Base-by-base conservation (phyloP, 2,888 invertebrate genomes). In the Lasioglossum calceatum region DNA sequence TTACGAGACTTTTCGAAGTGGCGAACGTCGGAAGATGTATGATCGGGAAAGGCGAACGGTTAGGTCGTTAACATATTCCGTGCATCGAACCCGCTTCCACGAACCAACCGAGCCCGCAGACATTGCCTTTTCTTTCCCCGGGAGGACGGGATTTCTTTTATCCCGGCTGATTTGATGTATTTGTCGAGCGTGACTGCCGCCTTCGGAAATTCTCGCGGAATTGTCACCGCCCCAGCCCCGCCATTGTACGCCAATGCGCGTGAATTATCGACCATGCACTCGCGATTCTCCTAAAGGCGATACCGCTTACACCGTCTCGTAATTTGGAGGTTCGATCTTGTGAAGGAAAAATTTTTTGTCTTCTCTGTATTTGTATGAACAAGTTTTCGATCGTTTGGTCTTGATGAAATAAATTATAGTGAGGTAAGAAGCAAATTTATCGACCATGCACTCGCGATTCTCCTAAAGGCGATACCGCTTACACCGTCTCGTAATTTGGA, bases 1-100 rank as follows among this genome's bases (percentile, higher is more conserved):
- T 82, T 82, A 82, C 58, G 70, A 32, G 64, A 23, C 32, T 73
- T 67, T 64, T 67, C 50, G 44, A 82, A 77, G 61, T 16, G 76
- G 39, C 61, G 58, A 50, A 70, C 39, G 54, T 10, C 67, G 58
- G 71, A 50, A 77, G 71, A 71, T 32, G 54, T 82, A 70, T 23
- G 73, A 39, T 4, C 58, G 12, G 39, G 19, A 32, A 27, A 74
- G 79, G n/a, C 32, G 36, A 44, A 36, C 64, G 10, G 14, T 27
- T 64, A 36, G 74, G 36, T 73, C 23, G 67, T 74, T 79, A 67
- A 54, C 79, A 16, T 79, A 67, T 58, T 44, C 79, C 79, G 44
- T 44, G 36, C 67, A 44, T 4, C 73, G 23, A 79, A 44, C 27
- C 12, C 42, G 58, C n/a, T 72, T 79, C 79, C 58, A 12, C 42